A percentile compares a stretch with the other conserved stretches of the same genome.
Conservation (phyloP, 2,888 invertebrate genomes). For the Eledone cirrhosa region DNA sequence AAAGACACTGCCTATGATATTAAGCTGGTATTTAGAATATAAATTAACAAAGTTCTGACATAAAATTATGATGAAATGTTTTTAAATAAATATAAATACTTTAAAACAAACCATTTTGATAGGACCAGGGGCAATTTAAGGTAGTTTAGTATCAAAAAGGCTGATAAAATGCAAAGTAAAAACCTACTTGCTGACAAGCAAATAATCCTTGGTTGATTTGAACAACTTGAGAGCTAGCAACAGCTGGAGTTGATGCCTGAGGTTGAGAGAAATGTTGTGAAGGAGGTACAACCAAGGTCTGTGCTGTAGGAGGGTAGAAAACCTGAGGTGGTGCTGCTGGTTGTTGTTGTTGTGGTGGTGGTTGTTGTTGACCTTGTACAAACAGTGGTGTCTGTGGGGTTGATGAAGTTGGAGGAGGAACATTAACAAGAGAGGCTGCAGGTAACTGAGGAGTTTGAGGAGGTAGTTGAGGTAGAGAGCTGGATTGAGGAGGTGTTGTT, state of each 20-base stretch:
- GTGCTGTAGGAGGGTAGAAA: slow-evolving; percentile 35
- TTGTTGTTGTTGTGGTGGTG: background rate
- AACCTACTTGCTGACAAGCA: slow-evolving; percentile 23
- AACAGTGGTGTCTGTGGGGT: slow-evolving; percentile 17
- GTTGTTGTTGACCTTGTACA: slow-evolving; percentile 18
- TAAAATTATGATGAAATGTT: too few relatives aligned
- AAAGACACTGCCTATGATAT: too few relatives aligned
- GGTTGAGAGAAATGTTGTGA: slow-evolving; percentile 24
- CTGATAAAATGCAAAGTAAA: background rate
- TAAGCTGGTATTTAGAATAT: too few relatives aligned
- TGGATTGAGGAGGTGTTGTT: background rate
- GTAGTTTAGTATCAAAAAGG: too few relatives aligned
- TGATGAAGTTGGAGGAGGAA: slow-evolving; percentile 24
- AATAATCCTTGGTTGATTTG: slow-evolving; percentile 34
- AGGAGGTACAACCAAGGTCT: slow-evolving; percentile 33
- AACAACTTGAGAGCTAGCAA: slow-evolving; percentile 33
- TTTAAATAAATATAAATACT: too few relatives aligned
- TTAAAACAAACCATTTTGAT: too few relatives aligned
- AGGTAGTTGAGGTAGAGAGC: slow-evolving; percentile 24
- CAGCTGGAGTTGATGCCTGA: slow-evolving; percentile 37
- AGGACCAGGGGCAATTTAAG: too few relatives aligned
- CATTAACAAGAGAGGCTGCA: slow-evolving; percentile 24
- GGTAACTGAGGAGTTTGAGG: slow-evolving; percentile 21
- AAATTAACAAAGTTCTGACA: too few relatives aligned
- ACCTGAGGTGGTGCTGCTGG: slow-evolving; percentile 26